A percentile compares a stretch with the other conserved stretches of the same genome.
Conservation (phyloP, 2,797 vertebrate species). For the Decapterus maruadsi region DNA sequence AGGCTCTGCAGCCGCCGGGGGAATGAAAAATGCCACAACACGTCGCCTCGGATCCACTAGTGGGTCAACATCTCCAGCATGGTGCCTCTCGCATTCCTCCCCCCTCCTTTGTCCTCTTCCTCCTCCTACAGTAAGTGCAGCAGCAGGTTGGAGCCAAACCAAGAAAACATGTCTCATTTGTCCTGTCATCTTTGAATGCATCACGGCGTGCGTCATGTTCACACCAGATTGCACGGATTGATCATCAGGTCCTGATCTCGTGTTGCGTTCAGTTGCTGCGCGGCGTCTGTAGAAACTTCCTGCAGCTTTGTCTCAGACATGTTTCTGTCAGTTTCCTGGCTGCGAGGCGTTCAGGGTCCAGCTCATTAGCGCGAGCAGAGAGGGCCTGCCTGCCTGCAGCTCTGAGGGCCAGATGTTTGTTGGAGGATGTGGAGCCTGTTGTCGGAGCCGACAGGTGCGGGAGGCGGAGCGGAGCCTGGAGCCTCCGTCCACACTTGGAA, state of each 20-base stretch:
- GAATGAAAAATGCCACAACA: slow-evolving; percentile 54
- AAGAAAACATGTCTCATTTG: background rate
- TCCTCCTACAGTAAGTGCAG: background rate
- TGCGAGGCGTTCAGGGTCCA: slow-evolving; percentile 38
- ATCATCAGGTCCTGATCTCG: background rate
- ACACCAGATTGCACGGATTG: no score
- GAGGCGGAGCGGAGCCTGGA: background rate
- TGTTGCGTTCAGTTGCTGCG: background rate
- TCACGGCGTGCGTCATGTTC: no score
- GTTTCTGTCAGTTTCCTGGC: background rate
- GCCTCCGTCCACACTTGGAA: no score
- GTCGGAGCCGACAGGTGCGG: slow-evolving; percentile 33
- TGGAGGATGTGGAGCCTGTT: background rate
- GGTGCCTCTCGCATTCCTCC: slow-evolving; percentile 18
- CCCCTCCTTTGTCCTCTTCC: background rate
- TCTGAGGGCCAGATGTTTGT: slow-evolving; percentile 51
- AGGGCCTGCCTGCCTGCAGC: slow-evolving; percentile 24
- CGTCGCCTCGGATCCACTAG: slow-evolving; percentile 31
- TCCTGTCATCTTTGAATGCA: no score
- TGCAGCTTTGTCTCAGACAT: background rate
- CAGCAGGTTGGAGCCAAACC: background rate
- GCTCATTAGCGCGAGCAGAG: slow-evolving; percentile 35
- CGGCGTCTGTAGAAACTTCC: background rate
- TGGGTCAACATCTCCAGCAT: slow-evolving; percentile 25
- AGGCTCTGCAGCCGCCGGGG: slow-evolving; percentile 41